Evolutionary conservation across 2,888 invertebrate species (phyloP), one percentile per base, ranked within the genome.

Genomic region (Drosophila niveifrons): DNA sequence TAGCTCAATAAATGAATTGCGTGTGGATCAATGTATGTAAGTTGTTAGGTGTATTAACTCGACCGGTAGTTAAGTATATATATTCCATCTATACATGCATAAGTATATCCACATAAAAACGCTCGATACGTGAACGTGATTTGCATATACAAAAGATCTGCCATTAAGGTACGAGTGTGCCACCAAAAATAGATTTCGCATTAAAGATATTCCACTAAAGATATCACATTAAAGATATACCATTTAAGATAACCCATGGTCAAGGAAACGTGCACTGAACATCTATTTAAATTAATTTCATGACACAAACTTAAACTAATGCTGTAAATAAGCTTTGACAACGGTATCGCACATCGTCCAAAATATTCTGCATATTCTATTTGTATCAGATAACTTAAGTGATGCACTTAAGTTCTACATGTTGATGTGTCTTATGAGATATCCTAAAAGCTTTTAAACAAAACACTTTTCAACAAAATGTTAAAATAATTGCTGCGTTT

Each of bases 171-270:
- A 31, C 36, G 28, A 55, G 15, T 48, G 29, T 23, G 36, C 8
- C 28, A 51, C 73, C 64, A 53, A 69, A 68, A 61, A 57, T 69
- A 61, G 73, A 74, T 53, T 53, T 69, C 56, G 29, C 56, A 56
- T 59, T 72, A 34, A 44, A 75, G 51, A 75, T 53, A 44, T 61
- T 18, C 17, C 41, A 68, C 47, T 29, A 2, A 43, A 53, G 52
- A 61, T 51, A 75, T 55, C 18, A 18, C 47, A 59, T 58, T 55
- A 13, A 18, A 66, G 58, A 77, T 52, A 44, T 62, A 17, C 44
- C 23, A 75, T 56, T 41, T 10, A 18, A 58, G 47, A 59, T 66
- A 47, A 15, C 3, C 41, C 59, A 66, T 29, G 52, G 59, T 6
- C 43, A 29, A 39, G 34, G 11, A 15, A 64, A 59, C 46, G 53